These are phyloP conservation scores for Sparus aurata DNA, from an alignment of 2,797 vertebrate species.

Conservation along the genomic window DNA sequence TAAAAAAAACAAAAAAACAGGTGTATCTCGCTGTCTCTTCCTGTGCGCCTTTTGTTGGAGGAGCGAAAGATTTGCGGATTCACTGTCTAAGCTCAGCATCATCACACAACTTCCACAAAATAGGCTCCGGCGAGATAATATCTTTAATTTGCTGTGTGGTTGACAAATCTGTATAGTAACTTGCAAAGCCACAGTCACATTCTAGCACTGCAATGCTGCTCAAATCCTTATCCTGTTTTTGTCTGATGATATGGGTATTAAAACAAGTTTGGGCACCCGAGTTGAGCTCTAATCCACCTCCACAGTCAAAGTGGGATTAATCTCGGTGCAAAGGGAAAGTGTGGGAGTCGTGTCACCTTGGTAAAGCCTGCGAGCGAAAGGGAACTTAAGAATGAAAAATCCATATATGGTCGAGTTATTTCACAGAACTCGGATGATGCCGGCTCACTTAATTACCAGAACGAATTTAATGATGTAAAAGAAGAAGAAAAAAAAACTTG, in stretches of 20 bases:
- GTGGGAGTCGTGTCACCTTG: conserved; percentile 80
- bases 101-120: conserved; percentile 82
- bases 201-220: conserved; percentile 70
- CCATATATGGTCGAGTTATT: conserved; percentile 62
- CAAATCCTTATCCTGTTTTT: conserved; percentile 83
- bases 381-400: conserved; percentile 74
- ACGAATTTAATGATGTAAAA: conserved; percentile 62
- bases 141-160: conserved; percentile 86
- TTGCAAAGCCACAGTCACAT: conserved; percentile 77
- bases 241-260: conserved; percentile 85
- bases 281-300: conserved; percentile 84
- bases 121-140: conserved; percentile 83
- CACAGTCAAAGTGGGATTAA: conserved; percentile 83
- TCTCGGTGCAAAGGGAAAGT: conserved; percentile 64
- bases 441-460: conserved; percentile 70
- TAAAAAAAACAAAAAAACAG: conserved; percentile 4
- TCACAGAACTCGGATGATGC: conserved; percentile 51
- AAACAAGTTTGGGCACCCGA: conserved; percentile 83
- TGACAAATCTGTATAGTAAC: conserved; percentile 83
- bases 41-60: conserved; percentile 67
- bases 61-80: conserved; percentile 73
- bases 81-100: conserved; percentile 75
- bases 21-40: conserved; percentile 46
- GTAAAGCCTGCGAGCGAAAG: conserved; percentile 60
- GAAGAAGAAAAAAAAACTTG: conserved; percentile 11